Evolutionary conservation across 2,888 invertebrate species (phyloP).

Genomic region (Drosophila phalerata): DNA sequence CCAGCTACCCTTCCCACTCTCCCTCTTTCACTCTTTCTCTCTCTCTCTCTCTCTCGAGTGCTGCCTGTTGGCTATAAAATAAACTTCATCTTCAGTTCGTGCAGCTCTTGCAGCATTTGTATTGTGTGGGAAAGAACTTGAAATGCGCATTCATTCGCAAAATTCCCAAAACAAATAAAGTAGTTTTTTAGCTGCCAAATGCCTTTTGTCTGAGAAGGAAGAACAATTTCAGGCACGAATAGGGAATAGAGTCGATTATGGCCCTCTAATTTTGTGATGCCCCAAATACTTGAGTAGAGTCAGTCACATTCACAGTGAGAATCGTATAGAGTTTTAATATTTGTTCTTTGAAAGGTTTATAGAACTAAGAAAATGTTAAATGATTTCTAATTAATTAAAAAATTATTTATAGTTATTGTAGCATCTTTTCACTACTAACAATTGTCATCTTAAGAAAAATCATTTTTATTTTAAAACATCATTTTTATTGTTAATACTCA

Average conservation of each 20-base stretch:
- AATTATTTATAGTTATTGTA: too few relatives aligned
- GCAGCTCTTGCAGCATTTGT: conserved; percentile 16
- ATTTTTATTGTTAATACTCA: too few relatives aligned
- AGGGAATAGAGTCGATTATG: conserved; percentile 10
- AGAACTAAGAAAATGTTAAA: neutral
- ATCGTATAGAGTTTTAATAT: neutral
- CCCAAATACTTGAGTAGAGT: neutral
- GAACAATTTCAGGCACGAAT: conserved; percentile 8
- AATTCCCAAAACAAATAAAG: conserved; percentile 81
- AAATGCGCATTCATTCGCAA: conserved; percentile 66
- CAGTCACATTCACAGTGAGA: neutral
- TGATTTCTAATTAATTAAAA: neutral
- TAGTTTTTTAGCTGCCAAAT: conserved; percentile 49
- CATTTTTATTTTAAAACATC: too few relatives aligned
- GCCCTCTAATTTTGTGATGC: conserved; percentile 3
- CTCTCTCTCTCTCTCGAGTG: neutral
- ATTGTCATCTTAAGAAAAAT: too few relatives aligned
- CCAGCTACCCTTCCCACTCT: conserved; percentile 20
- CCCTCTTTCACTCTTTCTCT: neutral
- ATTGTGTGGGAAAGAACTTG: conserved; percentile 26
- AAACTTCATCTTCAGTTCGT: conserved; percentile 77
- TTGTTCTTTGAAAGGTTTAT: neutral
- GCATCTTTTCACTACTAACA: too few relatives aligned
- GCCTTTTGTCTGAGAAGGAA: neutral
- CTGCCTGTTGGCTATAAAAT: conserved; percentile 71